Conservation (phyloP, 1,140 invertebrate genomes). For the Bathynomus jamesi region DNA sequence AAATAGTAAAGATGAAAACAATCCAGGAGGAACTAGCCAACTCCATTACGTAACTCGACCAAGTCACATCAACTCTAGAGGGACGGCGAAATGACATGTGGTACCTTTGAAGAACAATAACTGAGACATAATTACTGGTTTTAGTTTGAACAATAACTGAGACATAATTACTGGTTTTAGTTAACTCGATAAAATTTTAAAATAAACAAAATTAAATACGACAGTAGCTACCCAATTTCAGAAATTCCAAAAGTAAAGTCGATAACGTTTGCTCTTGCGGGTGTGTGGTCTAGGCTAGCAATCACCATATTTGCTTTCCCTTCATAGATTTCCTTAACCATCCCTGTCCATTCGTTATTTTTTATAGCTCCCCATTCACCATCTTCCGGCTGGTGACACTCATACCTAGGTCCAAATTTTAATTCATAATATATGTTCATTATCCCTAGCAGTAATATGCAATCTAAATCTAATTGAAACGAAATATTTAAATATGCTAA, state of each 20-base stretch:
- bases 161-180: too few species aligned
- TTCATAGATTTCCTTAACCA: background rate
- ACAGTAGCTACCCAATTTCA: background rate
- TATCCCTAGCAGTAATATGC: too few species aligned
- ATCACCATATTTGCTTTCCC: background rate
- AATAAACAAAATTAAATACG: background rate
- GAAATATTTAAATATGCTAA: too few species aligned
- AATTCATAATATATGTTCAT: too few species aligned
- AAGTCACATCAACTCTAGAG: background rate
- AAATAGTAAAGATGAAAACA: background rate
- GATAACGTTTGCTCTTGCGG: background rate
- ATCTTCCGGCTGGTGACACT: too few species aligned
- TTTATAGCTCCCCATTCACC: background rate
- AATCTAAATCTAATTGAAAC: too few species aligned
- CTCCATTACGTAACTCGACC: background rate
- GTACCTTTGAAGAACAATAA: background rate
- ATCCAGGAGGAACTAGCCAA: background rate
- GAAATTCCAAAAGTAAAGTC: background rate
- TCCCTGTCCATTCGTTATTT: background rate
- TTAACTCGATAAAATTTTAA: too few species aligned
- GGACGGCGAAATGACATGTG: background rate
- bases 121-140: background rate
- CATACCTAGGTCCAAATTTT: too few species aligned
- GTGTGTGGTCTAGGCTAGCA: background rate
- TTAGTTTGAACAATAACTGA: too few species aligned